Evolutionary conservation across 2,797 vertebrate species (phyloP).

Genomic region (Crocodylus rhombifer): DNA sequence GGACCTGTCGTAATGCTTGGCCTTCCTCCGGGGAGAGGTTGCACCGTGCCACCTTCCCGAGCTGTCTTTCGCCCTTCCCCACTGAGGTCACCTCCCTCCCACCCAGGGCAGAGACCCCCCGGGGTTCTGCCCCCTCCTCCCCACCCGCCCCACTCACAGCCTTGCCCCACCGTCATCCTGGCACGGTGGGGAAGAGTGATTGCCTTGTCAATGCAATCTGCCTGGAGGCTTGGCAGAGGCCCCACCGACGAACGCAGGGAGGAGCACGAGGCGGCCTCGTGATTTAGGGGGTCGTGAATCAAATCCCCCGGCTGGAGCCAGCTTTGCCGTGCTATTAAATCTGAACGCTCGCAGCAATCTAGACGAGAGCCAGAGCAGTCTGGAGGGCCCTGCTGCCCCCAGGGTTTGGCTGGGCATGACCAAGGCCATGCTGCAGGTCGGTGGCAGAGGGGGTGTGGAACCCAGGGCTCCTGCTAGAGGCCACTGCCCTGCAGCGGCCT

Average conservation of each 20-base stretch:
- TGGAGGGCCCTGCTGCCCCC: background rate
- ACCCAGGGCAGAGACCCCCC: too few species aligned
- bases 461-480: too few species aligned
- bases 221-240: background rate
- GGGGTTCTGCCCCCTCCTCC: too few species aligned
- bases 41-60: too few species aligned
- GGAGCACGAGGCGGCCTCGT: background rate
- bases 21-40: background rate
- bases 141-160: too few species aligned
- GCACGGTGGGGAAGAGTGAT: background rate
- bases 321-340: background rate
- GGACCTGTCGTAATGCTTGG: background rate
- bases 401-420: background rate
- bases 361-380: background rate
- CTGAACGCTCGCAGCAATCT: background rate
- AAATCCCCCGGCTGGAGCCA: background rate
- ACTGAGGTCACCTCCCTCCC: background rate
- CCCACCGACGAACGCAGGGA: background rate
- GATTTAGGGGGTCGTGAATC: background rate
- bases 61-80: background rate
- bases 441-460: fast-evolving
- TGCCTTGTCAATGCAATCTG: background rate
- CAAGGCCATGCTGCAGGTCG: fast-evolving
- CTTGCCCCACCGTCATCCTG: background rate
- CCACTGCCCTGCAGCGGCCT: too few species aligned